These are phyloP conservation scores for Brachionus rubens DNA, from an alignment of 1,140 invertebrate genomes.

Conservation along the genomic window DNA sequence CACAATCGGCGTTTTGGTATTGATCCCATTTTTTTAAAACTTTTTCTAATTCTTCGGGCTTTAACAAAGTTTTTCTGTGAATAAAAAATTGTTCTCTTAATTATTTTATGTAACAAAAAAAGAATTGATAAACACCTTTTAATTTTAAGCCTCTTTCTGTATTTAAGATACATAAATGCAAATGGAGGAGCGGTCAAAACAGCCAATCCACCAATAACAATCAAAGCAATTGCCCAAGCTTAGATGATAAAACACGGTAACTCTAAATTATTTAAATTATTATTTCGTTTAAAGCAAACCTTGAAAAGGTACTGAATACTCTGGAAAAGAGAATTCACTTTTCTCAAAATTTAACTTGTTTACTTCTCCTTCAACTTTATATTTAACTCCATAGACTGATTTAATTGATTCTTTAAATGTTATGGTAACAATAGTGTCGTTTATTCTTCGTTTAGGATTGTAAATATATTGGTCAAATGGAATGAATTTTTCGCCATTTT, in stretches of 20 bases:
- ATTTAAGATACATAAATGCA: not conserved
- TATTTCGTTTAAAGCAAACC: not conserved
- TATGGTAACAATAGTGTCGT: not conserved
- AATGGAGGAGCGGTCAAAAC: not conserved
- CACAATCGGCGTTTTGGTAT: not conserved
- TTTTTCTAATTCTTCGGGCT: not conserved
- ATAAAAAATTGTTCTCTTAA: too few species aligned
- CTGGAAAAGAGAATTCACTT: not conserved
- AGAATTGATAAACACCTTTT: not conserved
- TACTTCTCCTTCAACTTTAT: not conserved
- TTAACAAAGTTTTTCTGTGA: not conserved
- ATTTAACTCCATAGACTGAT: not conserved
- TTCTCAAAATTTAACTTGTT: not conserved
- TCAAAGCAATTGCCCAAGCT: not conserved
- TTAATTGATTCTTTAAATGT: not conserved
- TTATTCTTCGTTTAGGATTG: too few species aligned
- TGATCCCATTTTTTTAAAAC: constrained; percentile 18
- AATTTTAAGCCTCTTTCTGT: not conserved
- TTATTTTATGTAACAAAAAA: too few species aligned
- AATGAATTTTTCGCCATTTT: too few species aligned
- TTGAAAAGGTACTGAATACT: constrained; percentile 22
- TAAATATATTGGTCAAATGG: too few species aligned
- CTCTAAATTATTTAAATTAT: not conserved
- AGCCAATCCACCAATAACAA: not conserved
- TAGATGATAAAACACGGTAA: not conserved